These are phyloP conservation scores for Bolinopsis microptera DNA, from an alignment of 37 sponge, comb jelly and placozoan species.

Conservation along the genomic window DNA sequence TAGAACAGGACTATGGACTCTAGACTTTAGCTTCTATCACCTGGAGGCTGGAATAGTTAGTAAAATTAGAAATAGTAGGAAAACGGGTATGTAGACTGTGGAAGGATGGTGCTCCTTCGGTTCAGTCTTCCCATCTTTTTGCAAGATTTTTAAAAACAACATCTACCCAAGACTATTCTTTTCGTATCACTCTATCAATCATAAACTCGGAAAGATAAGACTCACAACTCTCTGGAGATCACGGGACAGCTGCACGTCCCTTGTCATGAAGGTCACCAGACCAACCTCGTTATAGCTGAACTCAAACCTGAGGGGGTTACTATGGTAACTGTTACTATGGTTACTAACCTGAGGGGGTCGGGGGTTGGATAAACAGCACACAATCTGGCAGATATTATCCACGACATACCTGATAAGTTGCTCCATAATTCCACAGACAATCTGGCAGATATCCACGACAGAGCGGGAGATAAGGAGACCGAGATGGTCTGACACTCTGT, in stretches of 20 bases:
- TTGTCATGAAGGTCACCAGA: conserved; percentile 35
- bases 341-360: too few relatives aligned
- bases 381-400: too few relatives aligned
- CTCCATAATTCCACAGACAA: conserved; percentile 18
- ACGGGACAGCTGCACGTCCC: not conserved
- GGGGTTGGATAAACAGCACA: too few relatives aligned
- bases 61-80: too few relatives aligned
- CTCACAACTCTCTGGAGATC: conserved; percentile 9
- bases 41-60: too few relatives aligned
- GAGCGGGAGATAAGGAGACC: not conserved
- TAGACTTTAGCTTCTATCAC: not conserved
- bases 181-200: too few relatives aligned
- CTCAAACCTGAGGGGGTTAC: conserved; percentile 22
- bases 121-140: too few relatives aligned
- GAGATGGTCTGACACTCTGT: not conserved
- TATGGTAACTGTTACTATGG: too few relatives aligned
- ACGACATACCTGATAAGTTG: conserved; percentile 12
- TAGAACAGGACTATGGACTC: too few relatives aligned
- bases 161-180: not conserved
- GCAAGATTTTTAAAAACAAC: not conserved
- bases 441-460: conserved; percentile 17
- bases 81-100: too few relatives aligned
- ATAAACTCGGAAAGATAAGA: too few relatives aligned
- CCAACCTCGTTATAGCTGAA: not conserved
- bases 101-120: too few relatives aligned